Evolutionary conservation across 2,113 vertebrate species (phyloP), one percentile per base, ranked within the genome.

Genomic region (Toxotes chatareus): DNA sequence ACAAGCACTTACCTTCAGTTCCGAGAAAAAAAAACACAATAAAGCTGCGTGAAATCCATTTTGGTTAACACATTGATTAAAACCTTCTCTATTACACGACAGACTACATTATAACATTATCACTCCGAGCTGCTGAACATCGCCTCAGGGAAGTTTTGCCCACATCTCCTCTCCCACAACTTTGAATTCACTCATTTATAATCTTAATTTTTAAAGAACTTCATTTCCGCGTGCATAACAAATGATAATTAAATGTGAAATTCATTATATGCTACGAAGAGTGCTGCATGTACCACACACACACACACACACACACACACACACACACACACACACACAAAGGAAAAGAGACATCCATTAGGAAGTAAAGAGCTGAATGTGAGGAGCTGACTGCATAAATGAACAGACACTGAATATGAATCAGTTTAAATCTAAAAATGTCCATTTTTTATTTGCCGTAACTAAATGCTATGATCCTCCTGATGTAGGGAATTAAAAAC

Each of bases 221-320:
- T 74, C 0, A 85, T 83, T 69, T 79, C 53, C 65, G 42, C 40
- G 11, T 68, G 57, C 63, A 55, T 40, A 60, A 44, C 10, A 73
- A 73, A 77, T 73, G 34, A 8, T 59, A 23, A 73, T 69, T 83
- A 73, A 66, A 62, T 36, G 8, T 32, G 16, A 73, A 47, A 64
- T 77, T 53, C 4, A 73, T 83, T 12, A 67, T 61, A 17, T 40
- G 63, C 63, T n/a, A 31, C 38, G 46, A 46, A 31, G 17, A 56
- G 19, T 61, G 27, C 1, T 73, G 10, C 47, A 53, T 13, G n/a
- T 53, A 36, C 19, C 44, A 21, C 44, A 53, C 0, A 36, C 23
- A 23, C 14, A 53, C 6, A 14, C 44, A 46, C 44, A 46, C 13
- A 46, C 32, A 51, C 6, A 14, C 44, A 46, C 44, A 46, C 44